Percentiles rank a stretch among this genome's conserved stretches.
Conservation (phyloP, 2,797 vertebrate genomes). For the Micropoecilia bifurca region DNA sequence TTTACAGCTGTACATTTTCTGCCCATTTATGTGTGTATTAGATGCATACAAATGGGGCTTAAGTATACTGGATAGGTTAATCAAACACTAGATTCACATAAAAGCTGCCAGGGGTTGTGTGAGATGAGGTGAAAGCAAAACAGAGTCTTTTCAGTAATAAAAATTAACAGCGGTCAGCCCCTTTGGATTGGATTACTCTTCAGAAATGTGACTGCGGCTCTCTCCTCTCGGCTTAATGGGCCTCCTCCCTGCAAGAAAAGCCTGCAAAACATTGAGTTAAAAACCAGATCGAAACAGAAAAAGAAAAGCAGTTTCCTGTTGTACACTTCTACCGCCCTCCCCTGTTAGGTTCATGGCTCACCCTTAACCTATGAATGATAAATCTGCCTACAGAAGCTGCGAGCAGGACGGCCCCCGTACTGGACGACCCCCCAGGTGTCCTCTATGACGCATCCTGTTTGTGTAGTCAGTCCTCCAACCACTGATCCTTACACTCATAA, state of each 20-base stretch:
- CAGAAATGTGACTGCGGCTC: conserved; percentile 77
- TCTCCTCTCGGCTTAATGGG: conserved; percentile 76
- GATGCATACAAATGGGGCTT: conserved; percentile 65
- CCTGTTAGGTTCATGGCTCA: conserved; percentile 61
- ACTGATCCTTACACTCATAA: conserved; percentile 71
- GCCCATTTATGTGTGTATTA: conserved; percentile 56
- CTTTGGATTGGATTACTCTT: conserved; percentile 78
- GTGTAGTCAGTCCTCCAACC: conserved; percentile 70
- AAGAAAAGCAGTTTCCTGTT: conserved; percentile 72
- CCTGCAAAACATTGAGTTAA: conserved; percentile 76
- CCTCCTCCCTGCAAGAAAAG: conserved; percentile 67
- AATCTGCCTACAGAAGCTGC: conserved; percentile 79
- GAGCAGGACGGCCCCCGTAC: conserved; percentile 66
- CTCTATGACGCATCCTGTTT: conserved; percentile 80
- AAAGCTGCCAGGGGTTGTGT: conserved; percentile 66
- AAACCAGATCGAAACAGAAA: conserved; percentile 76
- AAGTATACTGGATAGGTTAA: conserved; percentile 73
- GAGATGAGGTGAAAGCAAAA: conserved; percentile 70
- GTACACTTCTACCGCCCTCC: conserved; percentile 36
- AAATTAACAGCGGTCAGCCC: conserved; percentile 80
- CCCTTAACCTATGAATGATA: conserved; percentile 82
- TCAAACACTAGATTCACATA: conserved; percentile 74
- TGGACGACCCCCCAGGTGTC: conserved; percentile 72
- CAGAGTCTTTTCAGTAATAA: conserved; percentile 82
- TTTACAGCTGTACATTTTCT: conserved; percentile 55